Percentiles rank a stretch among this genome's conserved stretches.
Conservation (phyloP, 2,113 vertebrate genomes). For the Oncorhynchus gorbuscha region DNA sequence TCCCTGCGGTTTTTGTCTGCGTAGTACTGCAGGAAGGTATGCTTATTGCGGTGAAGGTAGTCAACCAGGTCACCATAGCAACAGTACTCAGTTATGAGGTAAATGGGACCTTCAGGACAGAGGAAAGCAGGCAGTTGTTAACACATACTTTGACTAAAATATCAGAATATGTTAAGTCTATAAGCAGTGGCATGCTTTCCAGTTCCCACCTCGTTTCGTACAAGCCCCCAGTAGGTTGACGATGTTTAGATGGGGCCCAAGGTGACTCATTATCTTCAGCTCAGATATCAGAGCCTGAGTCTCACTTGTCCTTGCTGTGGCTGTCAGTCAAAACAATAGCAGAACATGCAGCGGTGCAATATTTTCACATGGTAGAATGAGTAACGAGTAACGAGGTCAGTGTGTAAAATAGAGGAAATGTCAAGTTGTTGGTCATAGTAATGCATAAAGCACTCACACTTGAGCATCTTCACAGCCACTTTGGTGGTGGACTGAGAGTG, state of each 20-base stretch:
- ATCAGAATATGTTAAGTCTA: not conserved
- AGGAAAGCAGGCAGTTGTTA: not conserved
- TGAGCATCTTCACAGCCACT: conserved; percentile 70
- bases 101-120: conserved; percentile 80
- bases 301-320: conserved; percentile 45
- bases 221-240: conserved; percentile 75
- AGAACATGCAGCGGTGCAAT: not conserved
- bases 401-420: not conserved
- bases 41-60: conserved; percentile 88
- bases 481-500: conserved; percentile 47
- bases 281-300: conserved; percentile 66
- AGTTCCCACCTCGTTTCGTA: conserved; percentile 56
- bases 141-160: not conserved
- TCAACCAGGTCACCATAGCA: conserved; percentile 89
- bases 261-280: conserved; percentile 71
- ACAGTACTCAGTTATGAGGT: conserved; percentile 93
- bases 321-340: conserved; percentile 34
- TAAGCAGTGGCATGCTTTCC: not conserved
- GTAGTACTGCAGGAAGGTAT: conserved; percentile 77
- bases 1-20: conserved; percentile 63
- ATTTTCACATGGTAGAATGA: not conserved
- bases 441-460: conserved; percentile 48
- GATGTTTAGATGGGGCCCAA: conserved; percentile 71
- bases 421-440: not conserved
- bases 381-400: not conserved